Conservation (phyloP, 2,888 invertebrate species). For the Protonemura montana region DNA sequence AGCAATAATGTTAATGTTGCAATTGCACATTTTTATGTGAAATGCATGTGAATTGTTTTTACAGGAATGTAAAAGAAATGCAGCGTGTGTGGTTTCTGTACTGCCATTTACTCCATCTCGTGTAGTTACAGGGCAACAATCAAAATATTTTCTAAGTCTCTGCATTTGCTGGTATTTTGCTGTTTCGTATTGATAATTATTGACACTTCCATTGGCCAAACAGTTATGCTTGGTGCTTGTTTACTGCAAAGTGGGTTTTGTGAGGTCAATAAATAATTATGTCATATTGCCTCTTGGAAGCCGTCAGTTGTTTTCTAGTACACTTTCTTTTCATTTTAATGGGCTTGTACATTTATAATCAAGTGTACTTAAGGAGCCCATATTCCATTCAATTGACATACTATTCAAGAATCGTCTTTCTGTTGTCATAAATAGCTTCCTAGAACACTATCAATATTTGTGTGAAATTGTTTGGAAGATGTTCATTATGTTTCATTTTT, state of each 20-base stretch:
- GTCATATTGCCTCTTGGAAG: not conserved
- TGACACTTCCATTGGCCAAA: slow-evolving; percentile 40
- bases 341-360: slow-evolving; percentile 10
- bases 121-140: slow-evolving; percentile 3
- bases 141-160: not conserved
- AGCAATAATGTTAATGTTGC: not conserved
- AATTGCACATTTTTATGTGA: not conserved
- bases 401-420: not conserved
- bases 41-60: not conserved
- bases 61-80: not conserved
- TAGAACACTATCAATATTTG: slow-evolving; percentile 18
- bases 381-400: slow-evolving; percentile 25
- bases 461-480: slow-evolving; percentile 24
- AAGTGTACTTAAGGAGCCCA: slow-evolving; percentile 25
- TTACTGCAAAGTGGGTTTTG: slow-evolving; percentile 31
- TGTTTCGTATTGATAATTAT: slow-evolving; percentile 5
- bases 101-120: not conserved
- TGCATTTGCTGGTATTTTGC: slow-evolving; percentile 12
- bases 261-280: slow-evolving; percentile 13
- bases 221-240: slow-evolving; percentile 22
- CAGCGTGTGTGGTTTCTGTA: not conserved
- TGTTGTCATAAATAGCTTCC: not conserved
- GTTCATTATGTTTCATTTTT: slow-evolving; percentile 21
- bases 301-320: slow-evolving; percentile 7
- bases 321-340: not conserved